Conservation (phyloP, 2,888 invertebrate genomes). For the Cabera pusaria region DNA sequence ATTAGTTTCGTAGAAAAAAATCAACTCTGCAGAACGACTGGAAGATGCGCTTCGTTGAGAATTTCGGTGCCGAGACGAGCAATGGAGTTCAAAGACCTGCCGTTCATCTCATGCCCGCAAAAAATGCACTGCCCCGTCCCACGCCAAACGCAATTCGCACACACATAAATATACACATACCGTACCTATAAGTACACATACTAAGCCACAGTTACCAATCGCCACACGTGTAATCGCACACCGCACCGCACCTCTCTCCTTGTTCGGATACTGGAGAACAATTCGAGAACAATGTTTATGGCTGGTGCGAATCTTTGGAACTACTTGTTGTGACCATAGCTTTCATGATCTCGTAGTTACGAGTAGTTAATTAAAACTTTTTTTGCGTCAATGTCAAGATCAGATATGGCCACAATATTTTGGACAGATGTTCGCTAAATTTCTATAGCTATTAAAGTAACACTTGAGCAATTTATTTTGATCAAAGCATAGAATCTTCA, state of each 20-base stretch:
- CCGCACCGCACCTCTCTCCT: conserved; percentile 54
- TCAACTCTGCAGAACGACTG: conserved; percentile 34
- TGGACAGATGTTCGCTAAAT: too few species aligned
- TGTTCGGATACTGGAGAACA: conserved; percentile 55
- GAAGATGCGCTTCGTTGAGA: conserved; percentile 71
- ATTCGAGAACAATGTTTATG: conserved; percentile 58
- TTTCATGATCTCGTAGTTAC: too few species aligned
- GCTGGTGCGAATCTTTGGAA: conserved; percentile 42
- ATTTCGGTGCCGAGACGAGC: conserved; percentile 70
- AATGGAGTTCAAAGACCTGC: conserved; percentile 69
- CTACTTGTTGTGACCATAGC: conserved; percentile 22
- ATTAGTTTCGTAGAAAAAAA: conserved; percentile 26
- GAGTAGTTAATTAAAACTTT: too few species aligned
- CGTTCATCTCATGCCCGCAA: conserved; percentile 76
- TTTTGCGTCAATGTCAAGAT: too few species aligned
- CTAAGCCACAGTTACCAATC: conserved; percentile 63
- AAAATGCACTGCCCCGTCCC: conserved; percentile 81
- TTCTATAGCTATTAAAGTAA: too few species aligned
- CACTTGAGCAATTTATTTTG: too few species aligned
- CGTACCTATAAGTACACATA: conserved; percentile 51
- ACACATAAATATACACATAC: conserved; percentile 54
- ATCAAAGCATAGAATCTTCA: too few species aligned
- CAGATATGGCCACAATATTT: too few species aligned
- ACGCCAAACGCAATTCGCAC: conserved; percentile 74
- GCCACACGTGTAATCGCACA: conserved; percentile 62